Evolutionary conservation across 1,140 invertebrate genomes (phyloP), one percentile per base, ranked within the genome.

Genomic region (Aphidius ervi): DNA sequence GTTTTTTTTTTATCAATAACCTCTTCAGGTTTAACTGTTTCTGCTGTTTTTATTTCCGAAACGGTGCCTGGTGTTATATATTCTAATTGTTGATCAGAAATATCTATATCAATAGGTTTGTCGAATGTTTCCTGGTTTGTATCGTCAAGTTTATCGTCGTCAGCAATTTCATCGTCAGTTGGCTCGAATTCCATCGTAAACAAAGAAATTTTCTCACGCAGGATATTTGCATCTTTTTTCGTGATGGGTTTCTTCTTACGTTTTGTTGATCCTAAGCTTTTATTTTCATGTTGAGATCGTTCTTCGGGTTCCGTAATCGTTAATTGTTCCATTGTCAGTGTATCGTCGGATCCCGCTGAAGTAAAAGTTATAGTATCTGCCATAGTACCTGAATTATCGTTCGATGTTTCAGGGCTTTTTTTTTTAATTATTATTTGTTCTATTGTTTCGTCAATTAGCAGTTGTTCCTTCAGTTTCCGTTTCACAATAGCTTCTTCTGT

Each of bases 1-100:
- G 16, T 16, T 16, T 16, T 16, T 16, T 16, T 16, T 16, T 16
- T 16, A 16, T 16, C 16, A 16, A 16, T 16, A 0, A 16, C 16
- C 16, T 16, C 16, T 82, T 76, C 9, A 71, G 74, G 73, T 74
- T 78, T 5, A 72, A 71, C 54, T 76, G 80, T 73, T 50, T 81
- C 76, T 58, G 81, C 74, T 5, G 76, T 72, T 63, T 78, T 73
- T 66, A 81, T 78, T 20, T 80, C 75, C 45, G 42, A 9, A 16
- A 16, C n/a, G n/a, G 16, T 16, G 16, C 16, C 16, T 16, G 16
- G 16, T 16, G 16, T 16, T 16, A 16, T 16, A 16, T 16, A 16
- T 16, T 16, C 16, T 1, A 16, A 16, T 16, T 16, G 16, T 16
- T 16, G 16, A 16, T 16, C 16, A 16, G 16, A 16, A 16, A 16